phyloP scores from a whole-genome alignment of 2,797 vertebrate species.

The Falco rusticolus region DNA sequence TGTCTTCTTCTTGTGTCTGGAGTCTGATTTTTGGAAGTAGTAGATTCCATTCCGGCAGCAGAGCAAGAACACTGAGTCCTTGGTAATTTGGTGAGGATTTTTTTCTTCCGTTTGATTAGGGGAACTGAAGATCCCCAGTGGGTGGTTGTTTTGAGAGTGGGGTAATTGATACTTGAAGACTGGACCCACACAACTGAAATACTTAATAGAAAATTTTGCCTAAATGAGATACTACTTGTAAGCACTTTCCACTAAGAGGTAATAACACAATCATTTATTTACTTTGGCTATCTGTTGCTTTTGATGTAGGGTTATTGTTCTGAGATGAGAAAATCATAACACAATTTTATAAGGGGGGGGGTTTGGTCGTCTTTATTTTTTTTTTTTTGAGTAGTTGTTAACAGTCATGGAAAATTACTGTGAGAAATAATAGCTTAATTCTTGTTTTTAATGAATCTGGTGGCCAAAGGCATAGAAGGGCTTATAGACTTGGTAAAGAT shows the following conservation, averaged over 20 bases:
- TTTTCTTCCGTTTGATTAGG: slow-evolving; percentile 27
- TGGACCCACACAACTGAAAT: neutral
- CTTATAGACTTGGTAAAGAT: neutral
- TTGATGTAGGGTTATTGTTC: neutral
- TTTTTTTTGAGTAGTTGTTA: neutral
- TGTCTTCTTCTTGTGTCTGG: neutral
- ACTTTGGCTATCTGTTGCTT: neutral
- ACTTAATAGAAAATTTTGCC: neutral
- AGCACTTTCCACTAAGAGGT: neutral
- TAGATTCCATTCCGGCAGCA: slow-evolving; percentile 3
- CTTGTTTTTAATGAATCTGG: neutral
- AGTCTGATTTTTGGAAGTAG: slow-evolving; percentile 18
- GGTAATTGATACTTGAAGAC: neutral
- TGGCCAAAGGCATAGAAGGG: neutral
- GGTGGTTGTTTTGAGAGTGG: neutral
- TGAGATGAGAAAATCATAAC: neutral
- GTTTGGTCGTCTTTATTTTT: too few relatives aligned
- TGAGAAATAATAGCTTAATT: neutral
- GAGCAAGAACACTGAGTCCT: slow-evolving; percentile 22
- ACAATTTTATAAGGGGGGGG: neutral
- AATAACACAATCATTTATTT: neutral
- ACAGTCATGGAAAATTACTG: neutral
- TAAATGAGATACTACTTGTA: neutral
- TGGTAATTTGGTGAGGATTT: neutral
- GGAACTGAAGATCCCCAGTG: neutral